phyloP scores from a whole-genome alignment of 2,113 vertebrate genomes.

The Megaptera novaeangliae region DNA sequence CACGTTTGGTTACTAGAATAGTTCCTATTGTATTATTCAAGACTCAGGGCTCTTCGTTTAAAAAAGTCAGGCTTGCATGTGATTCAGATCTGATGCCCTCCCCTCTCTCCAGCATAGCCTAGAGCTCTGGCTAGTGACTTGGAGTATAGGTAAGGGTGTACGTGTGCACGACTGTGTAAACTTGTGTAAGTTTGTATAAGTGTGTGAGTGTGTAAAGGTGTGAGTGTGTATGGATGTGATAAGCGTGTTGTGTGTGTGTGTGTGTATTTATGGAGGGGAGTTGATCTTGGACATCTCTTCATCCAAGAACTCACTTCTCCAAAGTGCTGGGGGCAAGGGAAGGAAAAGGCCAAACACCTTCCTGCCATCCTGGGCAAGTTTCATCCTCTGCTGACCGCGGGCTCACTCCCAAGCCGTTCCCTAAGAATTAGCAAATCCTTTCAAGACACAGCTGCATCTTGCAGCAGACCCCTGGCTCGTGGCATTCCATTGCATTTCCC shows the following conservation, averaged over 20 bases:
- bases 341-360: not conserved
- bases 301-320: not conserved
- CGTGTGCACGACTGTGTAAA: not conserved
- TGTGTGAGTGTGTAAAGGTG: not conserved
- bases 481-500: not conserved
- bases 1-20: not conserved
- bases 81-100: not conserved
- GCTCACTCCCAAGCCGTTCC: not conserved
- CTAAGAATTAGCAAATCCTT: not conserved
- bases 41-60: not conserved
- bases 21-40: not conserved
- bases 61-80: not conserved
- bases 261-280: not conserved
- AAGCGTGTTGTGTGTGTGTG: not conserved
- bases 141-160: not conserved
- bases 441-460: not conserved
- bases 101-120: not conserved
- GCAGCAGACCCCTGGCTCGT: not conserved
- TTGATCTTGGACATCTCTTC: not conserved
- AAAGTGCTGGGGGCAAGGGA: not conserved
- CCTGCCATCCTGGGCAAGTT: not conserved
- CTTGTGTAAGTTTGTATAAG: not conserved
- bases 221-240: not conserved
- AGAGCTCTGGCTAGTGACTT: not conserved
- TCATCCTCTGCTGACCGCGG: rapidly evolving